phyloP scores from a whole-genome alignment of 2,113 vertebrate genomes.

The Varanus komodoensis region DNA sequence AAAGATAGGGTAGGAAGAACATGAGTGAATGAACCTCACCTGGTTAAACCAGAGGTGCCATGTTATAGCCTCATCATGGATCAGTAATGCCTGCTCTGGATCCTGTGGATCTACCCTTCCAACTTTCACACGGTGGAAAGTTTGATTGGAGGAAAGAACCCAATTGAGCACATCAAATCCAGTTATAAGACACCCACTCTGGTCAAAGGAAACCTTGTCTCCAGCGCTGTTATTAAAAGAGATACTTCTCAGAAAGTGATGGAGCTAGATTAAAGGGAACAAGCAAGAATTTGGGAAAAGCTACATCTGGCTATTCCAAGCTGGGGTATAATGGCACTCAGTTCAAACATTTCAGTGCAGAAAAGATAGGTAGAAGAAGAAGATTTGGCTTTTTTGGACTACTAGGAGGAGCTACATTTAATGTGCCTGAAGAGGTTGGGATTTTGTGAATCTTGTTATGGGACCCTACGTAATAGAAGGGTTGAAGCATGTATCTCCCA shows the following conservation, averaged over 20 bases:
- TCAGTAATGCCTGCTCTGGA: neutral
- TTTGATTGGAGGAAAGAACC: neutral
- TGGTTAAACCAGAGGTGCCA: neutral
- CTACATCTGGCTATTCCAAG: no score
- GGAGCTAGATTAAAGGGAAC: neutral
- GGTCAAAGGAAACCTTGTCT: neutral
- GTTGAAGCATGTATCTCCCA: no score
- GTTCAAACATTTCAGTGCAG: no score
- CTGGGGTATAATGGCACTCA: no score
- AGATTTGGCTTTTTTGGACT: no score
- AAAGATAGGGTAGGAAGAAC: no score
- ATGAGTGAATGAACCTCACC: neutral
- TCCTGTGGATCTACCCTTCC: neutral
- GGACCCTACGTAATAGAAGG: no score
- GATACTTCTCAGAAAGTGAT: neutral
- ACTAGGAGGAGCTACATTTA: no score
- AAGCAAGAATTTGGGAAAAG: no score
- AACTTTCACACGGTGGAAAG: neutral
- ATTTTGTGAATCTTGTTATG: no score
- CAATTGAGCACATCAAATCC: neutral
- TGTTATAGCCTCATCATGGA: neutral
- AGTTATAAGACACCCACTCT: neutral
- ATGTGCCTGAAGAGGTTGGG: no score
- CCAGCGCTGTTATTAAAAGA: slow-evolving; percentile 1
- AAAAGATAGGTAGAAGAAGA: no score